phyloP scores from a whole-genome alignment of 2,888 invertebrate species.

The Apamea monoglypha region DNA sequence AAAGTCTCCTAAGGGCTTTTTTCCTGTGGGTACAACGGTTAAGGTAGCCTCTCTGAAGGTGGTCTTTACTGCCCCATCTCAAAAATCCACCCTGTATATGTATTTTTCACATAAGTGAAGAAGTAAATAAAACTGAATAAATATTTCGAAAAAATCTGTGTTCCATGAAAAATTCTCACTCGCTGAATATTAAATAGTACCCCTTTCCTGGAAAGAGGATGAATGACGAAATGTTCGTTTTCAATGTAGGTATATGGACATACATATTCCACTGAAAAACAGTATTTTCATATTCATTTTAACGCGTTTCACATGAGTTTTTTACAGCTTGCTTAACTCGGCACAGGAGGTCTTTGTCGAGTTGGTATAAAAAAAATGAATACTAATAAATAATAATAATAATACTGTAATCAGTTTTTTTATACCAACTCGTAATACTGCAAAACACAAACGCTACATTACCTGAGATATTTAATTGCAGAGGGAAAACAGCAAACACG shows the following conservation, averaged over 20 bases:
- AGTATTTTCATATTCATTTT: conserved; percentile 27
- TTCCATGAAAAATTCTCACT: neutral
- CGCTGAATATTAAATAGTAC: neutral
- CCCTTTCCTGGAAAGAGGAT: neutral
- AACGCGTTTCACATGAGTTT: conserved; percentile 3
- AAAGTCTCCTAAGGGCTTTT: too few species aligned
- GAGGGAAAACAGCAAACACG: neutral
- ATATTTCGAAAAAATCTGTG: neutral
- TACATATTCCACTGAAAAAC: conserved; percentile 13
- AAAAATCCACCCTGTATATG: too few species aligned
- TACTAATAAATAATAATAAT: too few species aligned
- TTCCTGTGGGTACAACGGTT: too few species aligned
- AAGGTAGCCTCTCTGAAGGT: too few species aligned
- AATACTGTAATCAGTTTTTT: neutral
- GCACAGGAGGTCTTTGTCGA: neutral
- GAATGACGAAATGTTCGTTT: conserved; percentile 9
- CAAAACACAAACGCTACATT: too few species aligned
- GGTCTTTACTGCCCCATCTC: too few species aligned
- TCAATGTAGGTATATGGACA: neutral
- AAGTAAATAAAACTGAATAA: neutral
- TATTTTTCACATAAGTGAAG: neutral
- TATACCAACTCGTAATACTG: too few species aligned
- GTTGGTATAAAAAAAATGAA: too few species aligned
- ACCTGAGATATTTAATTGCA: neutral
- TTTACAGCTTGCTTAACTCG: neutral